phyloP scores from a whole-genome alignment of 1,140 invertebrate genomes.

The Coptotermes formosanus region DNA sequence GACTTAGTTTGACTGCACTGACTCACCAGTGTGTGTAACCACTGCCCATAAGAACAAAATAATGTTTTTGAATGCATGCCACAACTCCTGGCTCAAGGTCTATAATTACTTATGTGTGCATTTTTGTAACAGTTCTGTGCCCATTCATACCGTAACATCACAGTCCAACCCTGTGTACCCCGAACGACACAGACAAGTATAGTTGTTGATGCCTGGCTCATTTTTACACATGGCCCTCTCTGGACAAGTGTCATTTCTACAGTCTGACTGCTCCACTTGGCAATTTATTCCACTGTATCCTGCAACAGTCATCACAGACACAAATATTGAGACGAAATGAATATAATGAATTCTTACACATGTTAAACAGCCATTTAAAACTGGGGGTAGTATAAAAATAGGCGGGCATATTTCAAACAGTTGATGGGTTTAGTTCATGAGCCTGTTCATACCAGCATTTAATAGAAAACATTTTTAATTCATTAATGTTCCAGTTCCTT shows the following conservation, averaged over 20 bases:
- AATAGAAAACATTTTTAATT: no score
- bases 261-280: constrained; percentile 89
- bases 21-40: no score
- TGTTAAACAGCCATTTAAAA: neutral
- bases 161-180: constrained; percentile 88
- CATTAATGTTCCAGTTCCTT: no score
- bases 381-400: no score
- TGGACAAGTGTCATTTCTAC: constrained; percentile 85
- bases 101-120: no score
- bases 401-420: no score
- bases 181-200: constrained; percentile 85
- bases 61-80: neutral
- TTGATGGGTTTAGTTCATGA: no score
- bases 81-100: no score
- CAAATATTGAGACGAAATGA: neutral
- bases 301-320: constrained; percentile 32
- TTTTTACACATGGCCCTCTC: constrained; percentile 96
- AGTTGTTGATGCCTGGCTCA: constrained; percentile 86
- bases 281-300: constrained; percentile 92
- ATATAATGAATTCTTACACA: neutral
- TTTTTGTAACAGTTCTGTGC: no score
- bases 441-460: no score
- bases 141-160: constrained; percentile 69
- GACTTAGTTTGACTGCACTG: no score
- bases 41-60: neutral